phyloP scores from a whole-genome alignment of 1,140 invertebrate species.

The Drosophila saltans region DNA sequence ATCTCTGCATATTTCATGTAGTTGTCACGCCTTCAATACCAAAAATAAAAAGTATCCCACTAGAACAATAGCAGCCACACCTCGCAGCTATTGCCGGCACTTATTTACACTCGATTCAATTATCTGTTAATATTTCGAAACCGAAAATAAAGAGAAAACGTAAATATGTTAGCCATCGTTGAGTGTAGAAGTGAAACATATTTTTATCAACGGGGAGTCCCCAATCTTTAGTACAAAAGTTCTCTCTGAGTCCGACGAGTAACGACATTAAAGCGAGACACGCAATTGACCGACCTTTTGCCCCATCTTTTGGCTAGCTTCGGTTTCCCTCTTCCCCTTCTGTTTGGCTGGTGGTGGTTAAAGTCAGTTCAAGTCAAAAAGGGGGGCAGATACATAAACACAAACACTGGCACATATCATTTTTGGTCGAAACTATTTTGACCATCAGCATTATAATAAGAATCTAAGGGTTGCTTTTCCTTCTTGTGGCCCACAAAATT shows the following conservation, averaged over 20 bases:
- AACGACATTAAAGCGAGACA: slow-evolving; percentile 48
- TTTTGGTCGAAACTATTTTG: slow-evolving; percentile 72
- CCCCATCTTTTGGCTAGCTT: slow-evolving; percentile 2
- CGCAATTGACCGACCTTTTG: slow-evolving; percentile 26
- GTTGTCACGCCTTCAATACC: slow-evolving; percentile 4
- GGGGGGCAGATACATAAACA: slow-evolving; percentile 24
- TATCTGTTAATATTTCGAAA: slow-evolving; percentile 67
- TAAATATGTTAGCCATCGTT: slow-evolving; percentile 23
- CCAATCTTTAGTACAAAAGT: background rate
- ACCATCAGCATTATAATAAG: slow-evolving; percentile 52
- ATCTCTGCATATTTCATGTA: slow-evolving; percentile 16
- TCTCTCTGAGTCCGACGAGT: background rate
- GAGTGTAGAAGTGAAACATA: slow-evolving; percentile 7
- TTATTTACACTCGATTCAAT: slow-evolving; percentile 73
- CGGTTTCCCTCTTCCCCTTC: background rate
- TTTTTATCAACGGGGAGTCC: slow-evolving; percentile 14
- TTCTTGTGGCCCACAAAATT: slow-evolving; percentile 6
- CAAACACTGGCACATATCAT: slow-evolving; percentile 11
- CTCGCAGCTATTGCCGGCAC: slow-evolving; percentile 22
- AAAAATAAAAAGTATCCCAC: background rate
- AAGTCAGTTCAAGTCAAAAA: slow-evolving; percentile 41
- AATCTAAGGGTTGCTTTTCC: slow-evolving; percentile 31
- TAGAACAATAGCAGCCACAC: slow-evolving; percentile 25
- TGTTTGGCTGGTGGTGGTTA: slow-evolving; percentile 27
- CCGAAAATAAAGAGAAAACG: slow-evolving; percentile 23